A percentile compares a stretch with the other conserved stretches of the same genome.
Evolutionary conservation across 1,140 invertebrate genomes (phyloP).

Genomic region (Drosophila kurseongensis): DNA sequence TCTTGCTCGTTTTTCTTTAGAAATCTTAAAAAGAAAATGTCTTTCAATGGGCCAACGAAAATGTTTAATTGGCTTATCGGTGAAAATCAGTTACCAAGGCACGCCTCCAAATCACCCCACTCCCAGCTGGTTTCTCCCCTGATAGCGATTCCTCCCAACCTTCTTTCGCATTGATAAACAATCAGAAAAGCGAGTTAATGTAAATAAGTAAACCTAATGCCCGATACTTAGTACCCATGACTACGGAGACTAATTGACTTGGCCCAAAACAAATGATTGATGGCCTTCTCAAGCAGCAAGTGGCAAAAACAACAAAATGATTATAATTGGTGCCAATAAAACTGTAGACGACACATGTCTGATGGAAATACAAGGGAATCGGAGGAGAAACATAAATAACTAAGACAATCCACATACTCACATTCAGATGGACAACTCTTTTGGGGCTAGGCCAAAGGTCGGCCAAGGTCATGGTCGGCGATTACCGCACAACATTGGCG

Average conservation of each 20-base stretch:
- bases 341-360: conserved; percentile 62
- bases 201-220: conserved; percentile 53
- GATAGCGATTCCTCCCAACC: neutral
- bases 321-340: conserved; percentile 77
- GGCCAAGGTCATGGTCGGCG: conserved; percentile 62
- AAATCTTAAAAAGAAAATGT: neutral
- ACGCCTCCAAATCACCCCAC: conserved; percentile 26
- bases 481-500: conserved; percentile 29
- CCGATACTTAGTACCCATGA: conserved; percentile 58
- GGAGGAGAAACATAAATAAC: conserved; percentile 20
- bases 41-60: neutral
- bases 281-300: conserved; percentile 36
- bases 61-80: conserved; percentile 37
- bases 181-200: conserved; percentile 52
- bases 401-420: conserved; percentile 1
- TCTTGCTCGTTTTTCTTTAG: neutral
- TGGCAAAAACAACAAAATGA: conserved; percentile 15
- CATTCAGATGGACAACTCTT: conserved; percentile 17
- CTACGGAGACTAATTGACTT: conserved; percentile 60
- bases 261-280: conserved; percentile 65
- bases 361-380: conserved; percentile 34
- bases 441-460: conserved; percentile 52
- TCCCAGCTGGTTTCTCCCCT: neutral
- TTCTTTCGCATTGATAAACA: conserved; percentile 39
- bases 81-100: conserved; percentile 8